Base-by-base conservation (phyloP, 2,888 invertebrate genomes). In the Augochlorella aurata region DNA sequence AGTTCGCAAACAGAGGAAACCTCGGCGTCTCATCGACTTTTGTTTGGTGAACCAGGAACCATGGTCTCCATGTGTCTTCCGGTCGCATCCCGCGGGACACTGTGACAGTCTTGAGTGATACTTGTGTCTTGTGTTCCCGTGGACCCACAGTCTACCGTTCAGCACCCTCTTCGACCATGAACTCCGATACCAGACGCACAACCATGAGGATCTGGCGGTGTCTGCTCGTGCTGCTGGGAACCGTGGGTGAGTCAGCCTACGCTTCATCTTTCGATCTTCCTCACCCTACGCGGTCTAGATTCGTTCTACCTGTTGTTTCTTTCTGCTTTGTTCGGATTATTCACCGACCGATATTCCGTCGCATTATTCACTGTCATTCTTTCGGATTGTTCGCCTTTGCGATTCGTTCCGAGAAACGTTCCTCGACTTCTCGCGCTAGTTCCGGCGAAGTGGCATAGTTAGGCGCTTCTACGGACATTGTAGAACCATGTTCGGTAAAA, bases 171-270 rank as follows among this genome's bases (percentile, higher is more conserved):
- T 16, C 61, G 7, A 29, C 9, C 16, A 58, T 69, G 72, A 29
- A 38, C 45, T 29, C 24, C 8, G 16, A 18, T 52, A 77, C n/a
- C 61, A n/a, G 70, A 29, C 47, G 38, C 47, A 65, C 52, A 77
- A 45, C 65, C 16, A n/a, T 61, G 21, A 50, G 61, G 47, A 75
- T 79, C 29, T 38, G 79, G 2, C 79, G 86, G 84, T 82, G 63
- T 38, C 49, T 87, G 44, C 61, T 77, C 65, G 66, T 67, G 69
- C 77, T 87, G 78, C 84, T 85, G 50, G 77, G 71, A 77, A 50
- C 63, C 65, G 69, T 86, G 78, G 86, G 86, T 87, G 77, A 86
- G 86, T 86, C 66, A n/a, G 65, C 38, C 10, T 44, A 10, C 21
- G 24, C 10, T 8, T 54, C 58, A 63, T 44, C 61, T 61, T 68